phyloP scores from a whole-genome alignment of 37 sponge, comb jelly and placozoan species.

The Spongilla lacustris region DNA sequence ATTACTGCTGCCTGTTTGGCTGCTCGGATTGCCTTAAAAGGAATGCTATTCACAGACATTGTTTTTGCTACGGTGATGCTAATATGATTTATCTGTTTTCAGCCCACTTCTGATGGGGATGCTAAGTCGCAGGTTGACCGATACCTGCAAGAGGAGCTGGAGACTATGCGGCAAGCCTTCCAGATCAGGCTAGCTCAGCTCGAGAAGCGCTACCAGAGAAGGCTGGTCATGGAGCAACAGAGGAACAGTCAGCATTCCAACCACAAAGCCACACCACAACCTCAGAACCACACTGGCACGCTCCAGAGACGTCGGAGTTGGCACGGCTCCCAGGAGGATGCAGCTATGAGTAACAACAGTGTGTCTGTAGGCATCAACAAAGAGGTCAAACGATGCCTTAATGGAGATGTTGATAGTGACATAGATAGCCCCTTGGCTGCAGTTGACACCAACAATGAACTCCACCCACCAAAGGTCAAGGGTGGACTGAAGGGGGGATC shows the following conservation, averaged over 20 bases:
- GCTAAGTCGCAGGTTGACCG: conserved; percentile 33
- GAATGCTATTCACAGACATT: not conserved
- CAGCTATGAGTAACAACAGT: not conserved
- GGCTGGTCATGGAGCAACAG: conserved; percentile 28
- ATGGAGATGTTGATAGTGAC: not conserved
- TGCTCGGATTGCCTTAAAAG: not conserved
- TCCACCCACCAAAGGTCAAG: not conserved
- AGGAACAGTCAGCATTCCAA: not conserved
- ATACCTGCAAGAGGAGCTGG: conserved; percentile 77
- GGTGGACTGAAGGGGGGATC: conserved; percentile 37
- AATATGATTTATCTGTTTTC: not conserved
- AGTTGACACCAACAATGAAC: not conserved
- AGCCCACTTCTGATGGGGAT: conserved; percentile 5
- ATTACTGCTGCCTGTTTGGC: not conserved
- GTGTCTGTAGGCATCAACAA: not conserved
- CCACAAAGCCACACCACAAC: not conserved
- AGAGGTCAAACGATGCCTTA: not conserved
- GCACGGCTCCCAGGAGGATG: conserved; percentile 33
- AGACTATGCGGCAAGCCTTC: conserved; percentile 78
- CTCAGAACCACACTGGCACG: conserved; percentile 1
- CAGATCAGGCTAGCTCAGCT: conserved; percentile 70
- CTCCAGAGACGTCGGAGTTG: conserved; percentile 39
- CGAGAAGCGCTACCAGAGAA: conserved; percentile 71
- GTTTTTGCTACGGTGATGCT: not conserved
- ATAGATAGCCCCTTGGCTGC: not conserved